These are phyloP conservation scores for Myotis myotis DNA, from an alignment of 2,797 vertebrate genomes.

Conservation along the genomic window DNA sequence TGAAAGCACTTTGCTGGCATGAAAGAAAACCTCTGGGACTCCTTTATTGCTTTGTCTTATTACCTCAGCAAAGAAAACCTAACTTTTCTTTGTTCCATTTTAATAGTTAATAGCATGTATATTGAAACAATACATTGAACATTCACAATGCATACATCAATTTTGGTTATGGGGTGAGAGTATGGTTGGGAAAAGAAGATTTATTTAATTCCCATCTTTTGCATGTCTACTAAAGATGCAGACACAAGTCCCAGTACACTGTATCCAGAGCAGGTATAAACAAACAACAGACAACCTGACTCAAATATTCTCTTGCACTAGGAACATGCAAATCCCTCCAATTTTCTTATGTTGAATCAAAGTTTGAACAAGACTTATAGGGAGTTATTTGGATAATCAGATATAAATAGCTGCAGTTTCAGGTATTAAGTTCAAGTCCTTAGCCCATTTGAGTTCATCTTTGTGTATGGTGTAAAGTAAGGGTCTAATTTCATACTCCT, in stretches of 20 bases:
- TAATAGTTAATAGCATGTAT: conserved; percentile 29
- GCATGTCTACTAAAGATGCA: neutral
- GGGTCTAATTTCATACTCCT: neutral
- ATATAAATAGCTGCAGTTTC: neutral
- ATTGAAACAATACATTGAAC: conserved; percentile 48
- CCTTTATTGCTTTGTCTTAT: neutral
- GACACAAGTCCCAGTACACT: neutral
- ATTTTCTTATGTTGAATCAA: neutral
- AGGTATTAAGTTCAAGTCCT: neutral
- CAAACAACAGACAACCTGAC: neutral
- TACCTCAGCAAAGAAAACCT: conserved; percentile 23
- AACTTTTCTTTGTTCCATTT: conserved; percentile 42
- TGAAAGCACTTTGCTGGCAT: neutral
- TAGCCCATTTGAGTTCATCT: neutral
- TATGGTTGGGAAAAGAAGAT: neutral
- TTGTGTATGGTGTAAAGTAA: neutral
- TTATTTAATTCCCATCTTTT: neutral
- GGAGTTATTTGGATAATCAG: neutral
- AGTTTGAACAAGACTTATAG: neutral
- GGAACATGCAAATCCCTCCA: neutral
- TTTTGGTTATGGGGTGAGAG: neutral
- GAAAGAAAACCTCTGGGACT: conserved; percentile 2
- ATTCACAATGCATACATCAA: neutral
- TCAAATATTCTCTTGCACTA: neutral
- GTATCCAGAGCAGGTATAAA: neutral